Evolutionary conservation across 2,797 vertebrate species (phyloP).

Genomic region (Morelia viridis): DNA sequence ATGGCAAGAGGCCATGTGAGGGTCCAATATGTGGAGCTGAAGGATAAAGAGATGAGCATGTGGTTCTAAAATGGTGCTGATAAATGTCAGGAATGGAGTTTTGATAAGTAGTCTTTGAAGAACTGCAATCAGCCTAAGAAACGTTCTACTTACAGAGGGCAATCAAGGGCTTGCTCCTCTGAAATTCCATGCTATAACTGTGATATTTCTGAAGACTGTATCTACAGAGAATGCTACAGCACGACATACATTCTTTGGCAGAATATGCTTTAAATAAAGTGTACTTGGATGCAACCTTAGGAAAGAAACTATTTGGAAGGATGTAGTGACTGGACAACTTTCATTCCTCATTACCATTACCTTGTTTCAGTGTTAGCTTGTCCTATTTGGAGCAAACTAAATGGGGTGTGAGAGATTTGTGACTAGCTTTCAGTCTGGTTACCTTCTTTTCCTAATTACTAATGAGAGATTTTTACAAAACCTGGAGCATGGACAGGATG

Average conservation of each 20-base stretch:
- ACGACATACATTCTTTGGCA: not conserved
- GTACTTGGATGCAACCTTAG: not conserved
- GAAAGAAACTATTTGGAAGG: not conserved
- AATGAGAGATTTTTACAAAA: not conserved
- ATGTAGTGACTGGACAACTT: not conserved
- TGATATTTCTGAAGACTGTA: not conserved
- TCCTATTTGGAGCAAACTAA: not conserved
- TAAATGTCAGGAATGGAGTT: not conserved
- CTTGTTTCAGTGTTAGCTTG: not conserved
- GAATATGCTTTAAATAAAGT: not conserved
- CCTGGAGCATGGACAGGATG: not conserved
- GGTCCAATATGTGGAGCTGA: not conserved
- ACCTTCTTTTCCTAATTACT: not conserved
- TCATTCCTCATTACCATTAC: not conserved
- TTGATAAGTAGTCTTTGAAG: not conserved
- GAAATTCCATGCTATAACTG: not conserved
- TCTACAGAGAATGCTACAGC: not conserved
- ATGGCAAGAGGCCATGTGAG: not conserved
- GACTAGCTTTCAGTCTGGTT: not conserved
- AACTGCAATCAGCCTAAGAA: not conserved
- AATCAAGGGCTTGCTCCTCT: not conserved
- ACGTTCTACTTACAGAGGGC: not conserved
- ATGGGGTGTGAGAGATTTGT: not conserved
- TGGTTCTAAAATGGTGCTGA: not conserved
- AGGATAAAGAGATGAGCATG: not conserved